phyloP scores from a whole-genome alignment of 2,797 vertebrate genomes.

The Ambastaia sidthimunki region DNA sequence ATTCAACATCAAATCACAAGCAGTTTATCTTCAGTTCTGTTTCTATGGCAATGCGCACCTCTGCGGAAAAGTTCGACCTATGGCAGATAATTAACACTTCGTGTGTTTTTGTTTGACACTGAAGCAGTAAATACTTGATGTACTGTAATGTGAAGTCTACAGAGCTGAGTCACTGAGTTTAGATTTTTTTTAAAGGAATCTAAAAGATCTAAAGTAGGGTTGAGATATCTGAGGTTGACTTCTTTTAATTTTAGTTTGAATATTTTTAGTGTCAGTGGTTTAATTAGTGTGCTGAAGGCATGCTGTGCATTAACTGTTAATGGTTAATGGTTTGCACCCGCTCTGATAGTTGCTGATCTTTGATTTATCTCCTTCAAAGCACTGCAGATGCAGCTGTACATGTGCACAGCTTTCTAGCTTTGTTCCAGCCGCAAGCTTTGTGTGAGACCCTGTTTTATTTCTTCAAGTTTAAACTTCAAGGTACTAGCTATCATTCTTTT shows the following conservation, averaged over 20 bases:
- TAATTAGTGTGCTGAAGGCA: not conserved
- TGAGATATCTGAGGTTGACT: not conserved
- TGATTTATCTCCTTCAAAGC: not conserved
- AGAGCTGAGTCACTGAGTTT: not conserved
- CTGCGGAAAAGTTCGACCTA: conserved; percentile 59
- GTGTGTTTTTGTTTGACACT: conserved; percentile 45
- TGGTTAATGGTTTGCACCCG: not conserved
- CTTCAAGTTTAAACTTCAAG: too few species aligned
- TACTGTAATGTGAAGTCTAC: conserved; percentile 11
- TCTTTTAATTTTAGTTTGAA: not conserved
- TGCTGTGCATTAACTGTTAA: not conserved
- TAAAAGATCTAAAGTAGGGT: not conserved
- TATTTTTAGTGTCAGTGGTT: not conserved
- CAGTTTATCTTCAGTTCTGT: conserved; percentile 57
- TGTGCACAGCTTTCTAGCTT: not conserved
- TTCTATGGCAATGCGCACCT: conserved; percentile 67
- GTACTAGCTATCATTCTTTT: too few species aligned
- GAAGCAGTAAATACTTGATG: conserved; percentile 13
- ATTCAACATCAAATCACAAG: conserved; percentile 58
- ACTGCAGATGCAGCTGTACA: not conserved
- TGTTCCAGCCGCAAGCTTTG: too few species aligned
- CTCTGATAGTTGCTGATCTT: not conserved
- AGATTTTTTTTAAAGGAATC: not conserved
- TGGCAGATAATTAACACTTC: conserved; percentile 64
- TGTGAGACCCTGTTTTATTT: too few species aligned